Evolutionary conservation across 2,113 vertebrate species (phyloP).

Genomic region (Dasyprocta punctata): DNA sequence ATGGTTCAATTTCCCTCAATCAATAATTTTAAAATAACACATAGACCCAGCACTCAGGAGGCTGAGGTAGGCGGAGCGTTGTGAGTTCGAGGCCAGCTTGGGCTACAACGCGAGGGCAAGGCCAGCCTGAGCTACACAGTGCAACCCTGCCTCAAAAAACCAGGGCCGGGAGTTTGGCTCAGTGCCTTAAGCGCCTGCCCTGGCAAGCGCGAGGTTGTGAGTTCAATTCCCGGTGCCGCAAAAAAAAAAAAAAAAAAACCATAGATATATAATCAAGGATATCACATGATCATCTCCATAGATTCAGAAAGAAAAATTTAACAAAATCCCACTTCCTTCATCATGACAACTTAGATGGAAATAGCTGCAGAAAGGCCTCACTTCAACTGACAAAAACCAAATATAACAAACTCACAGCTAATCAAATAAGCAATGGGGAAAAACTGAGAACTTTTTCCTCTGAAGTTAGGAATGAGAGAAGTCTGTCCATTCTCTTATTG

Average conservation of each 20-base stretch:
- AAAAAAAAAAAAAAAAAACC: too few relatives aligned
- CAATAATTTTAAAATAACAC: not conserved
- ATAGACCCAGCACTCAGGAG: too few relatives aligned
- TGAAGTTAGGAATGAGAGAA: not conserved
- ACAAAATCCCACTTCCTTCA: not conserved
- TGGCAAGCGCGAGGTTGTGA: too few relatives aligned
- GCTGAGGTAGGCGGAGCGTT: too few relatives aligned
- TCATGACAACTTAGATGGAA: not conserved
- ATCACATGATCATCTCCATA: not conserved
- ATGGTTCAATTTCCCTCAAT: not conserved
- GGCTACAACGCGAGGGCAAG: too few relatives aligned
- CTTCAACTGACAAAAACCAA: not conserved
- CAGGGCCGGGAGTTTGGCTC: too few relatives aligned
- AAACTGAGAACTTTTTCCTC: not conserved
- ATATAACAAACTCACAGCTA: not conserved
- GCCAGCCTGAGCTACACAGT: too few relatives aligned
- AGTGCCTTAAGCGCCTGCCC: too few relatives aligned
- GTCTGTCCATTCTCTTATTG: not conserved
- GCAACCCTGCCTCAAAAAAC: too few relatives aligned
- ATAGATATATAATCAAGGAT: not conserved
- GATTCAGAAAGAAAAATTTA: not conserved
- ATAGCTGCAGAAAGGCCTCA: not conserved
- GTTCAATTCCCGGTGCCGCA: too few relatives aligned
- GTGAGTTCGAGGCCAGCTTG: too few relatives aligned
- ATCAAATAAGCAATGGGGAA: not conserved